Evolutionary conservation across 1,140 invertebrate species (phyloP).

Genomic region (Zaprionus camerounensis): DNA sequence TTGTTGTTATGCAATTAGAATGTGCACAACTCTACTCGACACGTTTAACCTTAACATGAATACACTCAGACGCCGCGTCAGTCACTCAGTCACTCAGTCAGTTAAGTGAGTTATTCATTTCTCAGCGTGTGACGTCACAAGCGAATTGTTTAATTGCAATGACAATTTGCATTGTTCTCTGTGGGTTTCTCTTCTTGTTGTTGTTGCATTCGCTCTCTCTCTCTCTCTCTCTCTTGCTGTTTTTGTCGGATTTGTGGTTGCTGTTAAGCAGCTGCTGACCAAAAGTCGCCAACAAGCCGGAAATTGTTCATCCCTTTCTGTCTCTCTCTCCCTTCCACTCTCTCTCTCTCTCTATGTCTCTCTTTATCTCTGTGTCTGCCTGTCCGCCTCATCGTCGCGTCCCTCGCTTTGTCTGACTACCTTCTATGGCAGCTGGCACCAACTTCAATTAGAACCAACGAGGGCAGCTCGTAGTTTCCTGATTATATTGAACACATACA

Average conservation of each 20-base stretch:
- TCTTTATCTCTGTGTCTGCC: not conserved
- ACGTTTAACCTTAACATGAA: conserved; percentile 77
- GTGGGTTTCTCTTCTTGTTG: conserved; percentile 1
- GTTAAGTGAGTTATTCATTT: conserved; percentile 31
- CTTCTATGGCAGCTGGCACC: conserved; percentile 41
- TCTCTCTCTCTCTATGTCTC: not conserved
- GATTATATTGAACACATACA: not conserved
- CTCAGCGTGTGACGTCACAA: conserved; percentile 40
- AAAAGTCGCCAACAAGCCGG: conserved; percentile 40
- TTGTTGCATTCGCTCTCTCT: not conserved
- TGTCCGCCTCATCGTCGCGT: not conserved
- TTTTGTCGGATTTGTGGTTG: not conserved
- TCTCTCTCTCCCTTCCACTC: not conserved
- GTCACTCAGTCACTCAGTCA: conserved; percentile 17
- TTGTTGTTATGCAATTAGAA: conserved; percentile 49
- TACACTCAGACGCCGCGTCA: conserved; percentile 32
- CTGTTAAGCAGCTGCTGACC: conserved; percentile 38
- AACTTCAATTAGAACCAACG: conserved; percentile 30
- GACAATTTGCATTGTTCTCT: conserved; percentile 34
- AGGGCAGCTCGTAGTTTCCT: conserved; percentile 17
- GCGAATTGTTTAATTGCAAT: conserved; percentile 45
- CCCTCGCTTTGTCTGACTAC: conserved; percentile 28
- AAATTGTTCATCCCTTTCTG: conserved; percentile 34
- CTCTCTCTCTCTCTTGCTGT: too few species aligned
- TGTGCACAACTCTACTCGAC: conserved; percentile 61